Conservation (phyloP, 2,888 invertebrate genomes). For the Platypus cylindrus region DNA sequence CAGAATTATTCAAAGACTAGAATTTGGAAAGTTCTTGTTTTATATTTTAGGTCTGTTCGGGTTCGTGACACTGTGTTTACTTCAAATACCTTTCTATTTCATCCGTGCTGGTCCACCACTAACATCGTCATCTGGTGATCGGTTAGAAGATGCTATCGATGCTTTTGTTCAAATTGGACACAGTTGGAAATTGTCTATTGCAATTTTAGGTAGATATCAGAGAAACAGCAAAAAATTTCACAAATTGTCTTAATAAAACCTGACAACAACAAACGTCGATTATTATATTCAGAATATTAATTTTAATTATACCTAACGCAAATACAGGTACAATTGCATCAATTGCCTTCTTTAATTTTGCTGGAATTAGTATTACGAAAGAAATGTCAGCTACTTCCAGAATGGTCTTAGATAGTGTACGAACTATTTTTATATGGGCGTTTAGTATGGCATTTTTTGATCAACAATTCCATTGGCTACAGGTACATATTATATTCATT, state of each 20-base stretch:
- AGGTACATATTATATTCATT: conserved; percentile 37
- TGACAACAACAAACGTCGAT: too few relatives aligned
- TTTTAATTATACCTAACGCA: too few relatives aligned
- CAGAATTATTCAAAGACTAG: neutral
- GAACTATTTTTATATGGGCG: conserved; percentile 84
- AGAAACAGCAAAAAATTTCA: too few relatives aligned
- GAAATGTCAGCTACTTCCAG: conserved; percentile 67
- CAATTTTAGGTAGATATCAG: conserved; percentile 44
- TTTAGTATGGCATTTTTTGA: conserved; percentile 61
- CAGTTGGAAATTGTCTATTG: conserved; percentile 46
- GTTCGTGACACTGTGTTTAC: conserved; percentile 44
- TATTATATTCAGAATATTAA: too few relatives aligned
- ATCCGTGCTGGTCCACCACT: conserved; percentile 64
- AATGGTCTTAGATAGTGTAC: conserved; percentile 30
- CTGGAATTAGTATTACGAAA: conserved; percentile 64
- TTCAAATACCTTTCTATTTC: conserved; percentile 72
- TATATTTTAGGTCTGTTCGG: conserved; percentile 53
- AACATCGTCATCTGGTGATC: conserved; percentile 56
- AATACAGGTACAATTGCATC: conserved; percentile 63
- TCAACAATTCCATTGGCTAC: conserved; percentile 69
- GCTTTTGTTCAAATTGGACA: conserved; percentile 71
- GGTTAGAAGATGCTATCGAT: conserved; percentile 76
- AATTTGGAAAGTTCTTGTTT: conserved; percentile 26
- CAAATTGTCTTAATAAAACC: too few relatives aligned
- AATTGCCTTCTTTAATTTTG: conserved; percentile 66